Evolutionary conservation across 2,888 invertebrate genomes (phyloP), one percentile per base, ranked within the genome.

Genomic region (Gymnoscelis rufifasciata): DNA sequence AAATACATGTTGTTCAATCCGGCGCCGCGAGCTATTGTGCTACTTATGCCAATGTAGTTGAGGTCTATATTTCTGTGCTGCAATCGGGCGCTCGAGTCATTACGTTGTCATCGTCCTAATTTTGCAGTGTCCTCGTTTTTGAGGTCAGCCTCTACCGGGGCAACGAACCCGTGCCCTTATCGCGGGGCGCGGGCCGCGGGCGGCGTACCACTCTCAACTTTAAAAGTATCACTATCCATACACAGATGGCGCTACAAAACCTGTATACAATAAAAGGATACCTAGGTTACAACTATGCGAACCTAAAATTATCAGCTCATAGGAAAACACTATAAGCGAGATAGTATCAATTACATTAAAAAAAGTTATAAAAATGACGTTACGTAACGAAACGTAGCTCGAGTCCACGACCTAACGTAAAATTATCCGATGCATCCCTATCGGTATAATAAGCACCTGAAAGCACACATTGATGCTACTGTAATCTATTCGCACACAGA

Each of bases 121-220:
- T 89, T 90, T 90, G 90, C 89, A 90, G 90, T 90, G 91, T 91
- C 91, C 91, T 91, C 91, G 91, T 91, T 91, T 91, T 91, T 91
- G 91, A 91, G 91, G 91, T 91, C 91, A 91, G 89, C 90, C 80
- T 83, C 82, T 88, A 84, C 82, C 79, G 82, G 89, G 76, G 84
- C 88, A 84, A 86, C 88, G 89, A 89, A 88, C 89, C 78, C 82
- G 73, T 86, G 88, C 88, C 88, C 88, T 88, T 88, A 88, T 87
- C 83, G 83, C 79, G 75, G 74, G 75, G 73, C 15, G 31, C n/a
- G 31, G 28, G 28, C 56, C 68, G 56, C 68, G 68, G 69, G 68
- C 55, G 39, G 38, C 35, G 66, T 55, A 63, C 61, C 57, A 58
- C 64, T 63, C 57, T 57, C 52, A 49, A 46, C 47, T 53, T 42